Evolutionary conservation across 2,113 vertebrate genomes (phyloP).

Genomic region (Verasper variegatus): DNA sequence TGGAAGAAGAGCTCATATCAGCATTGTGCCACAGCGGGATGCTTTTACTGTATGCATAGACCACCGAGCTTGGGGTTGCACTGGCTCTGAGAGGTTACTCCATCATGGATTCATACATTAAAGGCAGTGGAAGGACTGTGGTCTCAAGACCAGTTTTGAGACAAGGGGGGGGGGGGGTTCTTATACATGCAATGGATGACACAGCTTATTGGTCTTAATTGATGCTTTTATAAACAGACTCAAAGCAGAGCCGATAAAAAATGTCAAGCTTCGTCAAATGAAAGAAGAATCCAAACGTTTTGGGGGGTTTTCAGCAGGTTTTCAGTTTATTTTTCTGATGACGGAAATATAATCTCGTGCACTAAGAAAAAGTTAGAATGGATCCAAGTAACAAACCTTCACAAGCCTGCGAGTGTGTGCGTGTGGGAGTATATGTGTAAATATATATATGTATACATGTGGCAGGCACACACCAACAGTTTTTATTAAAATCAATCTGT

Average conservation of each 20-base stretch:
- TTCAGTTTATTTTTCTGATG: conserved; percentile 60
- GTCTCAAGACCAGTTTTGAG: conserved; percentile 59
- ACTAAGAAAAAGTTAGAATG: conserved; percentile 72
- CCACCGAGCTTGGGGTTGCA: conserved; percentile 70
- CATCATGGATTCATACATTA: conserved; percentile 57
- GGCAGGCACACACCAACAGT: conserved; percentile 80
- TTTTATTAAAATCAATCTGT: conserved; percentile 73
- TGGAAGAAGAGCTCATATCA: conserved; percentile 71
- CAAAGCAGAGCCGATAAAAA: conserved; percentile 46
- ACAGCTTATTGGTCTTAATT: conserved; percentile 66
- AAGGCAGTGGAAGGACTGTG: conserved; percentile 52
- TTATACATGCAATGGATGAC: conserved; percentile 75
- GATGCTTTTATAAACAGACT: conserved; percentile 74
- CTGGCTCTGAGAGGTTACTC: conserved; percentile 60
- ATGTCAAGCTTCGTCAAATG: conserved; percentile 61
- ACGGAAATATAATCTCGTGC: conserved; percentile 71
- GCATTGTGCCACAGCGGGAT: conserved; percentile 75
- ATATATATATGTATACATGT: conserved; percentile 83
- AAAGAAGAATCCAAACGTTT: conserved; percentile 65
- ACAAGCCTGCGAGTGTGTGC: conserved; percentile 66
- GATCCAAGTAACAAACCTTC: conserved; percentile 71
- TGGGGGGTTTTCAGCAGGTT: conserved; percentile 40
- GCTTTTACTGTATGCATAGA: conserved; percentile 79
- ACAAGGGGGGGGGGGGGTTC: conserved; percentile 48
- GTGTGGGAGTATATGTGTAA: conserved; percentile 75